Evolutionary conservation across 2,113 vertebrate genomes (phyloP), one percentile per base, ranked within the genome.

Genomic region (Stomatorhinus ivindoensis): DNA sequence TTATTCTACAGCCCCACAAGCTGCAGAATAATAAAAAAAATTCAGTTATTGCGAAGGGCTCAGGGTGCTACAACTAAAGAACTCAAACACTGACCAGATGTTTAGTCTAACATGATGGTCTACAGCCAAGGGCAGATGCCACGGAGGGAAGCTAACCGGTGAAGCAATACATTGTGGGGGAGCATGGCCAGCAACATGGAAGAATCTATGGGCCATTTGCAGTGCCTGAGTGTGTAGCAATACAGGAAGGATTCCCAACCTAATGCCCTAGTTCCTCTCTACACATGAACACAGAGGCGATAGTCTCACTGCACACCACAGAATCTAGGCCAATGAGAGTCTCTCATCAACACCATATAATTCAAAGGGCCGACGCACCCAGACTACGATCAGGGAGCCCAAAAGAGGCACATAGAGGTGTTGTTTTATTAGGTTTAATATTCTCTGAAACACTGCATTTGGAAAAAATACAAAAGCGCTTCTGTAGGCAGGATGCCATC

Each of bases 381-480:
- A 65, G n/a, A 4, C 61, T 69, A 11, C 27, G 3, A 31, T 61
- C n/a, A 69, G 61, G n/a, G 61, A 31, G n/a, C n/a, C n/a, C 61
- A 69, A 46, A 4, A 46, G 50, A 46, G 17, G 15, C 85, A 87
- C n/a, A 39, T 24, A 55, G 27, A 91, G 91, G 89, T n/a, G 90
- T 82, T 91, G 46, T 97, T 97, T 95, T 96, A 94, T 94, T 92
- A 95, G 94, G 94, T 99, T 95, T 96, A 96, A 95, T 99, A 96
- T 96, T 97, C 87, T 98, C 97, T 97, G 97, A 98, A 98, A 98
- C 97, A 96, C 95, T 96, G 95, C 94, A 95, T 96, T 97, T 98
- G 96, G 96, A 98, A 97, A 97, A 97, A 96, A 97, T 98, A 99
- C 97, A 99, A 99, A 99, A 99, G 95, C 97, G 92, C 95, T 94